These are phyloP conservation scores for Tangara arthus DNA, from an alignment of 2,797 vertebrate species.

Conservation along the genomic window DNA sequence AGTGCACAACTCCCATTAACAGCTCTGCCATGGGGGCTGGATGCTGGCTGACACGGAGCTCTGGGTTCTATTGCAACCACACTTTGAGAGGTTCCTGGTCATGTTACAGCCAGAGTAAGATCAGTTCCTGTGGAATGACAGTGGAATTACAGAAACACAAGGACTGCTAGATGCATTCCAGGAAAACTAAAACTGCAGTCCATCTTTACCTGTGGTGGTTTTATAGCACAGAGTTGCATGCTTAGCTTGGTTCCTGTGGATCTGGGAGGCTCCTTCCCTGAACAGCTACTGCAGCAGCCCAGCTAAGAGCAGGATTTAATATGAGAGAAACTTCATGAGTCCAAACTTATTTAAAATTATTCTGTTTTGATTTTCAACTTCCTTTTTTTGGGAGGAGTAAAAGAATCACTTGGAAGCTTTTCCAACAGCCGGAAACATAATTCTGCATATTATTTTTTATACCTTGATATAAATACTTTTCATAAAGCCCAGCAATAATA, in stretches of 20 bases:
- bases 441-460: background rate
- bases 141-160: background rate
- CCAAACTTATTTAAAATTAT: conserved; percentile 36
- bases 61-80: background rate
- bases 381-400: background rate
- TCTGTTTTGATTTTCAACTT: background rate
- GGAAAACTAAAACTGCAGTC: background rate
- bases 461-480: conserved; percentile 18
- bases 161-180: background rate
- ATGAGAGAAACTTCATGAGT: conserved; percentile 6
- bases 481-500: background rate
- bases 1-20: background rate
- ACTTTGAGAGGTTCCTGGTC: background rate
- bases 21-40: background rate
- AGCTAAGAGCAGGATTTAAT: conserved; percentile 32
- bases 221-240: background rate
- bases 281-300: background rate
- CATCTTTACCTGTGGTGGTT: background rate
- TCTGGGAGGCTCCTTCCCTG: background rate
- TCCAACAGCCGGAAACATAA: background rate
- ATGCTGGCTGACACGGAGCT: background rate
- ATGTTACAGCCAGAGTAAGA: background rate
- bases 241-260: background rate
- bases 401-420: background rate
- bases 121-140: background rate